Evolutionary conservation across 2,113 vertebrate genomes (phyloP), one percentile per base, ranked within the genome.

Genomic region (Brachionichthys hirsutus): DNA sequence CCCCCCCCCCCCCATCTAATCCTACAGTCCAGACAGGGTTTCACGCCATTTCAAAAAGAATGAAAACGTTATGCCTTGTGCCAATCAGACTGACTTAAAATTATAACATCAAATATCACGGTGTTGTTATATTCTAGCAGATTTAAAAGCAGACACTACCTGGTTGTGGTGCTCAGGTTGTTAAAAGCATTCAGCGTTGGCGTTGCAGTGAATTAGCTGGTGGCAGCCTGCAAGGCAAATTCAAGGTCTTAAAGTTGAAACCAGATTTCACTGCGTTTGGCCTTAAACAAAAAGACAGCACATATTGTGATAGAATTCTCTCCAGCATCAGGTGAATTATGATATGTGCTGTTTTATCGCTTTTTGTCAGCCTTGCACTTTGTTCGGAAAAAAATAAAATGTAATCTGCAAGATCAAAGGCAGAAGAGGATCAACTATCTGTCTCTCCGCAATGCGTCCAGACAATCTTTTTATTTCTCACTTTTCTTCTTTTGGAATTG

Each of bases 201-300:
- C 75, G 73, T 46, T 52, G 52, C 52, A 67, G 44, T 58, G 63
- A 70, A 76, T 77, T 78, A 85, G 83, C 80, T 77, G 68, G 78
- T 16, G 64, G 68, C 35, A 68, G 74, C 66, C 84, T 62, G 71
- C 64, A 54, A 73, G 68, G 64, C 55, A 19, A 80, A 75, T 77
- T 84, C 81, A 70, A 78, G 73, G 81, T 74, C 76, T 59, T 56
- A 18, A 70, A 65, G 82, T 73, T 80, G 67, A 80, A 87, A 88
- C 86, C 42, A 84, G 87, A 82, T 86, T 87, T 77, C 81, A 79
- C 42, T 62, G 80, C 73, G 44, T 77, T 85, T 68, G 77, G 67
- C 56, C 78, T 19, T 56, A 85, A 88, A 82, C 60, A 62, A 83
- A 55, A 86, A 78, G 76, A n/a, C 87, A 87, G 85, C 85, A 88